phyloP scores from a whole-genome alignment of 2,113 vertebrate species.

The Cryptotis parvus region DNA sequence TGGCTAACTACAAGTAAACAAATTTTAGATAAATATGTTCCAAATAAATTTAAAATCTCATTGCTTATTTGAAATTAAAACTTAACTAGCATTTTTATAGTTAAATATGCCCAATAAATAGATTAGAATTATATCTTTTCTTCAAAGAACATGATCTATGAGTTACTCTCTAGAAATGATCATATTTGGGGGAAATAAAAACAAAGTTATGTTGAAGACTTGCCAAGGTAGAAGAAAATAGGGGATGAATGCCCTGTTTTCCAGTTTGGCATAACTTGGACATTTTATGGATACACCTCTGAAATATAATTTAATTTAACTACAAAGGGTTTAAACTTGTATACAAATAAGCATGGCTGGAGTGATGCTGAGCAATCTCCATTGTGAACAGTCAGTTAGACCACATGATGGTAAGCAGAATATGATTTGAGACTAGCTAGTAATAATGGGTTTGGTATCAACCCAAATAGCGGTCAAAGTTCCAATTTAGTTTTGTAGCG shows the following conservation, averaged over 20 bases:
- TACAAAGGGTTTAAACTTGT: neutral
- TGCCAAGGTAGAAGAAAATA: neutral
- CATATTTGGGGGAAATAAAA: neutral
- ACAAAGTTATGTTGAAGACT: constrained; percentile 18
- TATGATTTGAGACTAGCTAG: neutral
- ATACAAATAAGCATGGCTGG: neutral
- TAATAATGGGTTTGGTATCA: neutral
- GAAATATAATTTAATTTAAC: constrained; percentile 42
- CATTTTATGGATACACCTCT: neutral
- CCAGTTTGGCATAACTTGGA: neutral
- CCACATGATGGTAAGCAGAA: neutral
- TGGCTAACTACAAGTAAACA: neutral
- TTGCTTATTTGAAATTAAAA: neutral
- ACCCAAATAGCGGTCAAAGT: neutral
- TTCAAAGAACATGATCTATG: neutral
- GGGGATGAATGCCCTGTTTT: neutral
- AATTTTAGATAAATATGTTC: neutral
- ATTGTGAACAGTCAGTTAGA: neutral
- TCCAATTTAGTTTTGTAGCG: neutral
- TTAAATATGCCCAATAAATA: neutral
- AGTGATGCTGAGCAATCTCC: neutral
- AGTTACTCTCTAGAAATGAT: neutral
- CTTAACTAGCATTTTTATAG: neutral
- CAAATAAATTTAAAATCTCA: neutral
- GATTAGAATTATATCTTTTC: neutral